Evolutionary conservation across 2,113 vertebrate genomes (phyloP).

Genomic region (Brienomyrus longianalis): DNA sequence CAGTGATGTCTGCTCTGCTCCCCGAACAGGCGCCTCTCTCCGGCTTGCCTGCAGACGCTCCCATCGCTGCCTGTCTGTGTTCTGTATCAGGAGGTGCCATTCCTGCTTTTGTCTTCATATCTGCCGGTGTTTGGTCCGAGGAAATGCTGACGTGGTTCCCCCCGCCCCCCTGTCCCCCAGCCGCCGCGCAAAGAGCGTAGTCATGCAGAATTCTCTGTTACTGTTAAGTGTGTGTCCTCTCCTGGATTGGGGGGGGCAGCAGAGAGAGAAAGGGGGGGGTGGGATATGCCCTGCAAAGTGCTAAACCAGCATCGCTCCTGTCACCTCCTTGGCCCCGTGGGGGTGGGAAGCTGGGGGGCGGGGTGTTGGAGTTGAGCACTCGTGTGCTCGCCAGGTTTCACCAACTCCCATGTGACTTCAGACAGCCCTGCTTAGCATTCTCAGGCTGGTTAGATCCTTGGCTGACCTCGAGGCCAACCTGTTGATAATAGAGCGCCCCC

Average conservation of each 20-base stretch:
- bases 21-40: too few species aligned
- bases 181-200: not conserved
- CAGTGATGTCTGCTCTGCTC: not conserved
- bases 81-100: not conserved
- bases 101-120: not conserved
- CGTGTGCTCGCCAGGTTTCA: not conserved
- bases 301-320: not conserved
- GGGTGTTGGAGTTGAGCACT: not conserved
- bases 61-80: not conserved
- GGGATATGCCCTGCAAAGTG: not conserved
- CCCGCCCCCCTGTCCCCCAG: not conserved
- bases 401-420: not conserved
- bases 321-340: not conserved
- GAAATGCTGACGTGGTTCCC: not conserved
- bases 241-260: not conserved
- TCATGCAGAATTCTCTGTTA: not conserved
- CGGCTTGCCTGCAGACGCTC: not conserved
- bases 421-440: not conserved
- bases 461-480: not conserved
- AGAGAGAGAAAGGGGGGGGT: too few species aligned
- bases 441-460: not conserved
- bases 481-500: not conserved
- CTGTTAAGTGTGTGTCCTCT: not conserved
- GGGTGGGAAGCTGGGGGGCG: too few species aligned
- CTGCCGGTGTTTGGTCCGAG: not conserved